phyloP scores from a whole-genome alignment of 2,888 invertebrate species.

The Cantharis lateralis region DNA sequence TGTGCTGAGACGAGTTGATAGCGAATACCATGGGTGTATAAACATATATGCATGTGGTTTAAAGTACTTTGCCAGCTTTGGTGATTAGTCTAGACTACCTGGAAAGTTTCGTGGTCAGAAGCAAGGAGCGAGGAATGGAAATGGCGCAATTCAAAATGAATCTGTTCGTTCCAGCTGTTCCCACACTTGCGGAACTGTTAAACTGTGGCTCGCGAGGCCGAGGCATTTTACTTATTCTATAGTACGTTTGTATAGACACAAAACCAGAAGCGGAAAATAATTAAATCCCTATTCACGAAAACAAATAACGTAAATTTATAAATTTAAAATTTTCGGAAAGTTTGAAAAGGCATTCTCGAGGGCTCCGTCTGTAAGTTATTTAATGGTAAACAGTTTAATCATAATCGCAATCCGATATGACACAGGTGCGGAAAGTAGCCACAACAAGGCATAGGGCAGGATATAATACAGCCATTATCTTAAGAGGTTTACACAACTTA shows the following conservation, averaged over 20 bases:
- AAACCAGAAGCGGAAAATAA: neutral
- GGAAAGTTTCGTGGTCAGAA: conserved; percentile 54
- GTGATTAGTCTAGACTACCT: conserved; percentile 52
- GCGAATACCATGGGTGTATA: conserved; percentile 17
- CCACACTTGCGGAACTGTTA: conserved; percentile 53
- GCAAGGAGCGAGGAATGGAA: conserved; percentile 53
- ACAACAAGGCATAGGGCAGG: conserved; percentile 42
- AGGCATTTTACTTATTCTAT: conserved; percentile 26
- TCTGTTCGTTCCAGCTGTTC: conserved; percentile 58
- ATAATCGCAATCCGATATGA: conserved; percentile 42
- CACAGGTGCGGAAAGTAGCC: conserved; percentile 45
- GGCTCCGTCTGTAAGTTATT: conserved; percentile 11
- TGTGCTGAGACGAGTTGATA: neutral
- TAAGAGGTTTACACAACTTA: conserved; percentile 47
- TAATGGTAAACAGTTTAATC: conserved; percentile 40
- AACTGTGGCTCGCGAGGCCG: conserved; percentile 28
- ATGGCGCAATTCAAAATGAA: conserved; percentile 55
- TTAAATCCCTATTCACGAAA: neutral
- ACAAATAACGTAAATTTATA: neutral
- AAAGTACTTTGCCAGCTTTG: conserved; percentile 42
- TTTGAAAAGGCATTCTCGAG: neutral
- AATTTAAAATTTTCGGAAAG: neutral
- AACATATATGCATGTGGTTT: conserved; percentile 27
- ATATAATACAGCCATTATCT: conserved; percentile 50
- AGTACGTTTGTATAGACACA: neutral